Base-by-base conservation (phyloP, 30 jellyfish, hydroid and myxozoan species). In the Pelagia noctiluca region DNA sequence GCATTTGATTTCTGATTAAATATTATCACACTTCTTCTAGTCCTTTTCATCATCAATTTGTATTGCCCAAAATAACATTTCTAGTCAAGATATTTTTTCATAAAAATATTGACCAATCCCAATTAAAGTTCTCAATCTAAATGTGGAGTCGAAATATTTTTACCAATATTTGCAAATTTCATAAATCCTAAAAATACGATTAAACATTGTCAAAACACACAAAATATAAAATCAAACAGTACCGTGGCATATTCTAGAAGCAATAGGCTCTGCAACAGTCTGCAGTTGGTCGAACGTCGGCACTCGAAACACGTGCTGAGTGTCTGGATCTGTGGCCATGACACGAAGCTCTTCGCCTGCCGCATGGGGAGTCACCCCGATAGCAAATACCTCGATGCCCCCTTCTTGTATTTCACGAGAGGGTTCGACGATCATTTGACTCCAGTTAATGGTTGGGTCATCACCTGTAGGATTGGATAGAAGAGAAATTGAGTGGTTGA, bases 361-460 rank as follows among this genome's bases (percentile, higher is more conserved):
- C 21, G 93, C 96, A 38, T 69, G 82, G 2, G 96, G 75, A 19
- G 98, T 86, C 16, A 88, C 88, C 10, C 98, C 98, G 28, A 93
- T 80, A 0, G 88, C 96, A 64, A 87, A 93, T 1, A 93, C 95
- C 11, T 93, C 95, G 28, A 93, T 96, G 8, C 98, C 98, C 49
- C 88, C 84, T 34, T 83, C 89, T 57, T 85, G 95, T 25, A 93
- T 74, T 33, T 88, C 89, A n/a, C 95, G 79, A 1, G 98, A 88
- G 2, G 98, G 98, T 50, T 93, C 98, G 31, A 82, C 89, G 10
- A 86, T 64, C 92, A 86, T 76, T 60, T 87, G 95, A 52, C 93
- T 64, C 98, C 98, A 93, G 78, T 93, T 83, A 26, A 93, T 83
- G 2, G 98, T 76, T 16, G 97, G 98, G 70, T 93, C 98, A 35